phyloP scores from a whole-genome alignment of 2,797 vertebrate species.

The Clarias laeviceps region DNA sequence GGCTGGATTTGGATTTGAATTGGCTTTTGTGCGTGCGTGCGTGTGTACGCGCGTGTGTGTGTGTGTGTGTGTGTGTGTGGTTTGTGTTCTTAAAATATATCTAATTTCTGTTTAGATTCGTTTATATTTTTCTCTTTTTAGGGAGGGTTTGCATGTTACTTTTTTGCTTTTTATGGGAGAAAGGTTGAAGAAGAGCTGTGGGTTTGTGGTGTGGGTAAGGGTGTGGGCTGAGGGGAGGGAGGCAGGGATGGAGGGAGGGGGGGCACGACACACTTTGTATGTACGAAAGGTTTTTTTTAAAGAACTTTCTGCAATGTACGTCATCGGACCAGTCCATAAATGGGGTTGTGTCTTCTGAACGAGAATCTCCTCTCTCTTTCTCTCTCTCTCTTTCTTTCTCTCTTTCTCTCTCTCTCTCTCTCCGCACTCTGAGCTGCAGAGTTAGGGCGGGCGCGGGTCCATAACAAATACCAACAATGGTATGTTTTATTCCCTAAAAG shows the following conservation, averaged over 20 bases:
- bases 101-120: conserved; percentile 12
- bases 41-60: background rate
- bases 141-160: conserved; percentile 14
- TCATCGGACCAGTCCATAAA: conserved; percentile 86
- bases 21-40: background rate
- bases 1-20: background rate
- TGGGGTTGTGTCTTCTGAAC: conserved; percentile 82
- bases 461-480: conserved; percentile 77
- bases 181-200: conserved; percentile 68
- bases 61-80: background rate
- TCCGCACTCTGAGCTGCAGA: conserved; percentile 74
- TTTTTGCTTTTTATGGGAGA: conserved; percentile 54
- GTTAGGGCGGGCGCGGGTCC: conserved; percentile 78
- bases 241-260: conserved; percentile 71
- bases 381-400: conserved; percentile 46
- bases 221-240: conserved; percentile 71
- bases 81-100: conserved; percentile 30
- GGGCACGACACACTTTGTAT: conserved; percentile 87
- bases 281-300: conserved; percentile 82
- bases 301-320: conserved; percentile 88
- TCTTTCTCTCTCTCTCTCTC: conserved; percentile 56
- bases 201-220: conserved; percentile 77
- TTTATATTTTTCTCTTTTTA: conserved; percentile 13
- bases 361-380: conserved; percentile 80
- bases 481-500: conserved; percentile 73